phyloP scores from a whole-genome alignment of 2,113 vertebrate genomes.

The Syrrhaptes paradoxus region DNA sequence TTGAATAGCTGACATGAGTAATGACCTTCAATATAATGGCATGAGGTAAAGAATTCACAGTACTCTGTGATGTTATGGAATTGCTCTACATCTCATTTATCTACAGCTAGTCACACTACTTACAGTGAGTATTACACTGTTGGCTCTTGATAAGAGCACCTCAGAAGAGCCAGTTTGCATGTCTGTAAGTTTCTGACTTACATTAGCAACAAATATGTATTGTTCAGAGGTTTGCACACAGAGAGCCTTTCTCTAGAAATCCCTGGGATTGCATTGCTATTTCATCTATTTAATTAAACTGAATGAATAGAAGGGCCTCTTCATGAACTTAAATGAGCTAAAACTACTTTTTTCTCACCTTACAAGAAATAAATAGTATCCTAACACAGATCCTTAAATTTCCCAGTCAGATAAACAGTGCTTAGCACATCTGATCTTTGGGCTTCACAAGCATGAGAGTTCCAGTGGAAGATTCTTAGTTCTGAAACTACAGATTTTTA shows the following conservation, averaged over 20 bases:
- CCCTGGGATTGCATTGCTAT: background rate
- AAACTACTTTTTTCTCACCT: background rate
- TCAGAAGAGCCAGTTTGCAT: background rate
- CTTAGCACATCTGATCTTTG: background rate
- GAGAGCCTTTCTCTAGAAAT: background rate
- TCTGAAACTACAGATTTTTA: background rate
- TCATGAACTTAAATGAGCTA: background rate
- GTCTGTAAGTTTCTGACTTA: background rate
- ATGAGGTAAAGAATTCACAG: background rate
- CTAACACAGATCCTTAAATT: background rate
- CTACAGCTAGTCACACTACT: background rate
- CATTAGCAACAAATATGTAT: background rate
- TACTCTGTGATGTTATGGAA: background rate
- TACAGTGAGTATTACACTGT: background rate
- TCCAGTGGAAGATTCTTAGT: background rate
- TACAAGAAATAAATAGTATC: background rate
- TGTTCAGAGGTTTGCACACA: background rate
- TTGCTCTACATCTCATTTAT: background rate
- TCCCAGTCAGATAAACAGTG: background rate
- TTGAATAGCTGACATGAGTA: conserved; percentile 7
- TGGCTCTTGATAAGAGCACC: background rate
- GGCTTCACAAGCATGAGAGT: background rate
- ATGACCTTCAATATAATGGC: background rate
- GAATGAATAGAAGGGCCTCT: background rate
- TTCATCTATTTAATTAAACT: background rate